These are phyloP conservation scores for Limosa lapponica DNA, from an alignment of 2,797 vertebrate genomes.

Conservation along the genomic window DNA sequence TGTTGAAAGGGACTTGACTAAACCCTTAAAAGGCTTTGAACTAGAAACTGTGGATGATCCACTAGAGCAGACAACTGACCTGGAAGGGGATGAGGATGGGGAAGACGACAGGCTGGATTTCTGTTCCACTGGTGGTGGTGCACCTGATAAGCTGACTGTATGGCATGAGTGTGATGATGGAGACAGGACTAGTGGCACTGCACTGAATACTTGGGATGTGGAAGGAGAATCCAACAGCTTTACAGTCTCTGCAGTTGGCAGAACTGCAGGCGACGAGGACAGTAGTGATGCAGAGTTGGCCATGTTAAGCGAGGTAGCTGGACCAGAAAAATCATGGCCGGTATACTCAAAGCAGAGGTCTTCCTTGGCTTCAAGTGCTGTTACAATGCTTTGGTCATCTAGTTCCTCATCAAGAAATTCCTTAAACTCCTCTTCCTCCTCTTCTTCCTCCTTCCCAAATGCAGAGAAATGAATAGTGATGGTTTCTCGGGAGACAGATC, in stretches of 20 bases:
- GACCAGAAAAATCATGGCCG: constrained; percentile 64
- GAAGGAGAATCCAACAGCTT: constrained; percentile 72
- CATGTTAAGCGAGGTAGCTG: constrained; percentile 66
- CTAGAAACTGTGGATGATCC: constrained; percentile 77
- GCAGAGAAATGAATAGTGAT: constrained; percentile 96
- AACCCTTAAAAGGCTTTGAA: constrained; percentile 86
- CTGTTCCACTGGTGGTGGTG: constrained; percentile 85
- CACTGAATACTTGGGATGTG: constrained; percentile 54
- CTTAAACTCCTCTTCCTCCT: constrained; percentile 87
- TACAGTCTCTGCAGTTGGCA: constrained; percentile 70
- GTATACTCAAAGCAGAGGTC: constrained; percentile 86
- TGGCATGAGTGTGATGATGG: constrained; percentile 71
- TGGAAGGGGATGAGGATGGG: constrained; percentile 84
- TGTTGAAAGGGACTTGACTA: constrained; percentile 90
- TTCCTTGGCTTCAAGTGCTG: constrained; percentile 92
- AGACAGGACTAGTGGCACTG: constrained; percentile 75
- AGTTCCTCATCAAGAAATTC: constrained; percentile 74
- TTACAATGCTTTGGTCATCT: constrained; percentile 86
- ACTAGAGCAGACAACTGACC: constrained; percentile 82
- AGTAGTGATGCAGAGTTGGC: constrained; percentile 60
- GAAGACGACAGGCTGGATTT: constrained; percentile 77
- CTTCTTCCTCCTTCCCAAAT: constrained; percentile 92
- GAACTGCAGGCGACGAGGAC: constrained; percentile 61
- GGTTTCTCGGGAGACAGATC: constrained; percentile 88
- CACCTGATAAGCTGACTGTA: constrained; percentile 76